These are phyloP conservation scores for Meloe dianella DNA, from an alignment of 2,888 invertebrate species.

Conservation along the genomic window DNA sequence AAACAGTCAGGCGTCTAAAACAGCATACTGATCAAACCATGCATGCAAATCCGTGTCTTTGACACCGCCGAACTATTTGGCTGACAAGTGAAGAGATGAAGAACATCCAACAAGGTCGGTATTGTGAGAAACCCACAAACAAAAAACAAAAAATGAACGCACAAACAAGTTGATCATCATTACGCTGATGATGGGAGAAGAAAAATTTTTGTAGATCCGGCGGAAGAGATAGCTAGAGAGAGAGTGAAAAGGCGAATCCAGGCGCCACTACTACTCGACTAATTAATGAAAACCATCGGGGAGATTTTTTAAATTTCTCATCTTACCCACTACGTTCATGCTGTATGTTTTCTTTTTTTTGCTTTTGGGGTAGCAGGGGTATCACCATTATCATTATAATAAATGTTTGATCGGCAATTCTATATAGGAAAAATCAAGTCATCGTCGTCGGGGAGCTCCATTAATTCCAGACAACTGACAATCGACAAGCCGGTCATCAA, in stretches of 20 bases:
- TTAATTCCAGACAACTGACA: conserved; percentile 17
- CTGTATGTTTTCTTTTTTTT: too few species aligned
- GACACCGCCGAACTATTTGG: conserved; percentile 55
- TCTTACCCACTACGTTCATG: background rate
- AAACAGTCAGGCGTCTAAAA: conserved; percentile 50
- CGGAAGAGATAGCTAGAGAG: conserved; percentile 10
- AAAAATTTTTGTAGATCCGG: conserved; percentile 1
- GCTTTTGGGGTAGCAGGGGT: too few species aligned
- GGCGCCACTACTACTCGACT: conserved; percentile 3
- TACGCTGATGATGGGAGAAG: background rate
- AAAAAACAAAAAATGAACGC: background rate
- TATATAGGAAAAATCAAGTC: background rate
- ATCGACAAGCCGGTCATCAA: conserved; percentile 42
- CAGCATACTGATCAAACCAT: conserved; percentile 49
- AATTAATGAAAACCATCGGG: conserved; percentile 7
- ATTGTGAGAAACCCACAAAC: background rate
- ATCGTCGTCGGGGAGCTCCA: background rate
- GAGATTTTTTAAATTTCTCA: background rate
- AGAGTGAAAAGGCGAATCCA: too few species aligned
- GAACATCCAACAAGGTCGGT: conserved; percentile 14
- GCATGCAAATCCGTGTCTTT: conserved; percentile 51
- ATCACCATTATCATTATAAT: background rate
- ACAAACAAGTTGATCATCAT: background rate
- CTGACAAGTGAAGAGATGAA: conserved; percentile 30
- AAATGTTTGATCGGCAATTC: too few species aligned